Base-by-base conservation (phyloP, 2,113 vertebrate species). In the Struthidea cinerea region DNA sequence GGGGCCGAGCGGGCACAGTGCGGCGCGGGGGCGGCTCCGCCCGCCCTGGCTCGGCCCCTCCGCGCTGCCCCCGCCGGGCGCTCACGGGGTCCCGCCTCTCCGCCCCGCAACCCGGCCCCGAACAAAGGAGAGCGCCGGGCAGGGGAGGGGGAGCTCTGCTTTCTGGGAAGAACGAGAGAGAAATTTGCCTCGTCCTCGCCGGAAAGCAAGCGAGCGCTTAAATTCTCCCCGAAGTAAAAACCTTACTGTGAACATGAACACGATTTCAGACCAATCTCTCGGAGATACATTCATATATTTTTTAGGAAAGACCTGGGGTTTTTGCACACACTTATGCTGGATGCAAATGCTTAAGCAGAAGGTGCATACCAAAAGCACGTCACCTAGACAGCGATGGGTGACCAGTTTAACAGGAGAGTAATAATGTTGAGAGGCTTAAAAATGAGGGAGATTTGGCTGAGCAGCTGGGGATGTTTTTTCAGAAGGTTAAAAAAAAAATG, bases 231-330 rank as follows among this genome's bases (percentile, higher is more conserved):
- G 13, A 53, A 55, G 47, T 30, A 7, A 24, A 47, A 52, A 7
- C 1, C 2, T 17, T 9, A 5, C 39, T 15, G 39, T 1, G 26
- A 49, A 27, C 7, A 0, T 5, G 49, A 39, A 3, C 35, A 3
- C 14, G 7, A 8, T 44, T 46, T 33, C 50, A 20, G 37, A 16
- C 1, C 28, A 5, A 1, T 5, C 19, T 12, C 30, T 42, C 16
- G 5, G 49, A 53, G 9, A 32, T 9, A 7, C 2, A 3, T 2
- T 32, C 14, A 1, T 26, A 1, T 6, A 8, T 2, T 13, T 13
- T 13, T 30, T 13, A 26, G 11, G 11, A 56, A 76, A 47, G 3
- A 11, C 41, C 9, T 22, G 10, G 12, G 19, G 39, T 39, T 9
- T 24, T 23, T 6, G 12, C 33, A 4, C 6, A 8, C 44, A 1